Evolutionary conservation across 1,140 invertebrate genomes (phyloP), one percentile per base, ranked within the genome.

Genomic region (Mycetomoellerius zeteki): DNA sequence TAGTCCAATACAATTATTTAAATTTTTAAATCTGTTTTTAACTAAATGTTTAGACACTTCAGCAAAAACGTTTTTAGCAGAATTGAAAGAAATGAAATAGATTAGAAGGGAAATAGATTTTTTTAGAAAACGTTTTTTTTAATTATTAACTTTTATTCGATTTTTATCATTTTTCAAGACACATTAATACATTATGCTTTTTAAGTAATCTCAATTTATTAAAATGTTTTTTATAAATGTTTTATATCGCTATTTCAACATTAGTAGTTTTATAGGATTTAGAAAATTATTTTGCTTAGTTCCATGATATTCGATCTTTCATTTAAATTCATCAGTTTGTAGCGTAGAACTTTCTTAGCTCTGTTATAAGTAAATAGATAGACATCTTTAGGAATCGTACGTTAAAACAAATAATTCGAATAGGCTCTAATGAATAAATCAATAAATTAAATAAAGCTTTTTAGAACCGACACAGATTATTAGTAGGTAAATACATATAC

Each of bases 171-270:
- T 30, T 14, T 54, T 52, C 19, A 16, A 73, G 19, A n/a, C 12
- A 16, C 50, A 56, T 73, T 14, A 33, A 33, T 3, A 2, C 12
- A 14, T 33, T 60, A 12, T 27, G 0, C 12, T 62, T 43, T 62
- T 64, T 47, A 1, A 21, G 30, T 64, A 58, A 21, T 43, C 43
- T 76, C 16, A 43, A 76, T 60, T 76, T 73, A n/a, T 56, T 56
- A 56, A 54, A 54, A 54, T 54, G 7, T 30, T 72, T 33, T n/a
- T 54, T 54, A 10, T 7, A 50, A 27, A 72, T 30, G 14, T 30
- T 71, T 16, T 30, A 52, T 52, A 52, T 52, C 5, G 4, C 30
- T 71, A 19, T 27, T 72, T 72, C 7, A 1, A 64, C 19, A 21
- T 10, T 19, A 37, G 37, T 65, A 65, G 30, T 65, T 65, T 37